These are phyloP conservation scores for Pandion haliaetus DNA, from an alignment of 2,113 vertebrate species.

Conservation along the genomic window DNA sequence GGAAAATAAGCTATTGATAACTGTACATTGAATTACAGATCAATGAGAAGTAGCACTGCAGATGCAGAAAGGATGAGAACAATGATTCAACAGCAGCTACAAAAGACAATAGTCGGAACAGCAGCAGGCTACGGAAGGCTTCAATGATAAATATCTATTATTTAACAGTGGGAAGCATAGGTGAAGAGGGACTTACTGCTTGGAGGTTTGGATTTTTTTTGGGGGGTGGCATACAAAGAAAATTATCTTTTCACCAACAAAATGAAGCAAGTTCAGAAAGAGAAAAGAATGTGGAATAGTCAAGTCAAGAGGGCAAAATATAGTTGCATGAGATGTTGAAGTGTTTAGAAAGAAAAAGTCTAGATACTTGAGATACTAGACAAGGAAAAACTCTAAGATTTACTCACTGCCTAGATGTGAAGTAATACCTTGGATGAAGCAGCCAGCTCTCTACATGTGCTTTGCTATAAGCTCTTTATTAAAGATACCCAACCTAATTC, in stretches of 20 bases:
- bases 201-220: accelerated
- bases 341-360: neutral
- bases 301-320: neutral
- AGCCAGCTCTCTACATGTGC: neutral
- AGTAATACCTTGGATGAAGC: neutral
- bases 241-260: neutral
- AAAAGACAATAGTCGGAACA: neutral
- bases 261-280: neutral
- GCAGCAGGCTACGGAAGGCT: neutral
- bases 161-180: neutral
- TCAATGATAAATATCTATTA: neutral
- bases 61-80: neutral
- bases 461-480: neutral
- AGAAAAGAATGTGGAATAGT: neutral
- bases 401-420: neutral
- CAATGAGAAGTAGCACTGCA: neutral
- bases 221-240: neutral
- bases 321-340: neutral
- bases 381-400: neutral
- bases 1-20: neutral
- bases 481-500: neutral
- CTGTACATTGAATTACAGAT: neutral
- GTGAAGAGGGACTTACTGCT: neutral
- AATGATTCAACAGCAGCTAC: neutral
- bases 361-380: neutral